Evolutionary conservation across 2,888 invertebrate genomes (phyloP).

Genomic region (Suillia variegata): DNA sequence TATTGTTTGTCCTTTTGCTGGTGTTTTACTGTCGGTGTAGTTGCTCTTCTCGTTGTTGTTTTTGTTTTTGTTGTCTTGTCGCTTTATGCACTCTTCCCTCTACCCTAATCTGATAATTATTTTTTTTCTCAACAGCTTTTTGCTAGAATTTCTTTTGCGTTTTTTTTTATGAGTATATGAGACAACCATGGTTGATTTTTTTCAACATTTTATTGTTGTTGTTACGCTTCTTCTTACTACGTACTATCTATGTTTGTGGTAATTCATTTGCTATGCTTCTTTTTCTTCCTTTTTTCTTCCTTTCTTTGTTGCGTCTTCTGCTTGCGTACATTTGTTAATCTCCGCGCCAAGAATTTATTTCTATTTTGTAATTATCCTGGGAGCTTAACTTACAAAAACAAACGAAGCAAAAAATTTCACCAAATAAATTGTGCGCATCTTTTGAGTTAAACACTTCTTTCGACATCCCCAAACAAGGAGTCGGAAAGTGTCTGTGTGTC

Average conservation of each 20-base stretch:
- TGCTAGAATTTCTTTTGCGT: neutral
- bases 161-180: too few relatives aligned
- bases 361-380: conserved; percentile 36
- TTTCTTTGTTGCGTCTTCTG: conserved; percentile 1
- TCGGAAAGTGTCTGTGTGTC: too few relatives aligned
- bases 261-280: too few relatives aligned
- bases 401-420: neutral
- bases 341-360: conserved; percentile 33
- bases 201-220: conserved; percentile 4
- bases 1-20: too few relatives aligned
- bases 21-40: neutral
- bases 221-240: neutral
- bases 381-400: conserved; percentile 2
- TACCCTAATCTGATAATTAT: conserved; percentile 28
- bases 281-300: too few relatives aligned
- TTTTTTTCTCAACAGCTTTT: conserved; percentile 1
- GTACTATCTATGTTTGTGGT: neutral
- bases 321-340: conserved; percentile 28
- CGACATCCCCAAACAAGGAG: too few relatives aligned
- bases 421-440: conserved; percentile 12
- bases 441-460: conserved; percentile 18
- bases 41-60: neutral
- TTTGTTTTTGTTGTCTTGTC: neutral
- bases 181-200: conserved; percentile 5
- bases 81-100: neutral